Conservation (phyloP, 2,888 invertebrate species). For the Rhopalosiphum nymphaeae region DNA sequence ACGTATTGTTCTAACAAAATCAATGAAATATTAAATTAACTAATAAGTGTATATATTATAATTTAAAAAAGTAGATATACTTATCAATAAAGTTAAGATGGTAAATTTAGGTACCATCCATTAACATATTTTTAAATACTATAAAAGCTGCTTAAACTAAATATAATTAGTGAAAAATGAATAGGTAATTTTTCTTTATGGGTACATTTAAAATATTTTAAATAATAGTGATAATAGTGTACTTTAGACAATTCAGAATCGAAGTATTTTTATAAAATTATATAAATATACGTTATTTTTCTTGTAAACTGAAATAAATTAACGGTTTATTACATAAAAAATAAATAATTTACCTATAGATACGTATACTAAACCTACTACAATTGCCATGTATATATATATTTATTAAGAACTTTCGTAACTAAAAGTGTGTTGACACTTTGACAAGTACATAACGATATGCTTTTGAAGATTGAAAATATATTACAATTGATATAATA, state of each 20-base stretch:
- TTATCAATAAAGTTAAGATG: no score
- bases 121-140: background rate
- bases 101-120: no score
- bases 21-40: no score
- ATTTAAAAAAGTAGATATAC: no score
- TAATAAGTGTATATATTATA: no score
- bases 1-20: no score
- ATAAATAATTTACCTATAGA: background rate
- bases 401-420: background rate
- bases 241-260: background rate
- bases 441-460: background rate
- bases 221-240: background rate
- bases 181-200: background rate
- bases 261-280: background rate
- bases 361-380: background rate
- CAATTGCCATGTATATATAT: background rate
- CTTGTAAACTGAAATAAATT: background rate
- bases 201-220: background rate
- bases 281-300: background rate
- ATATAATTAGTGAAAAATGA: background rate
- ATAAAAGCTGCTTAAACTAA: background rate
- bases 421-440: background rate
- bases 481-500: background rate
- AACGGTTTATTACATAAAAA: background rate
- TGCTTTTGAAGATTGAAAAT: background rate